These are phyloP conservation scores for Cheracebus regulus DNA, from an alignment of 2,797 vertebrate genomes.

Conservation along the genomic window DNA sequence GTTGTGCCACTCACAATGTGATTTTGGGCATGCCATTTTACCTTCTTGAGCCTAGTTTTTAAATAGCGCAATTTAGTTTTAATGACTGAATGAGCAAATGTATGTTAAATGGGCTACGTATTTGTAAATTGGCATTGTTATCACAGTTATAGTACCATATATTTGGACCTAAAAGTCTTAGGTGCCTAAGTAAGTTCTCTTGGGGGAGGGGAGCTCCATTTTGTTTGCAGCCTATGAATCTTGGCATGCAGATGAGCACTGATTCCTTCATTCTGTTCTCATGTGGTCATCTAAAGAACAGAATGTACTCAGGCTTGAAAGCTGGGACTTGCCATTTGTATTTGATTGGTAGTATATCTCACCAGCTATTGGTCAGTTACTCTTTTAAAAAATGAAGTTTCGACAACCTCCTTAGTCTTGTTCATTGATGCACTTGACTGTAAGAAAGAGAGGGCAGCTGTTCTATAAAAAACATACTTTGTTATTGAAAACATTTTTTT, in stretches of 20 bases:
- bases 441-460: not conserved
- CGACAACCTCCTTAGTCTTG: not conserved
- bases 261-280: not conserved
- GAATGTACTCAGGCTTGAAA: not conserved
- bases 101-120: not conserved
- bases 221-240: not conserved
- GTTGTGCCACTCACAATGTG: not conserved
- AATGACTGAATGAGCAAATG: not conserved
- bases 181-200: not conserved
- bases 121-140: not conserved
- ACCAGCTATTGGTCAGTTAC: not conserved
- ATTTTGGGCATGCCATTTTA: not conserved
- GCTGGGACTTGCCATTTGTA: not conserved
- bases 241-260: not conserved
- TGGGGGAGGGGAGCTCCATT: not conserved
- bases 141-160: not conserved
- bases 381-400: not conserved
- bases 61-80: not conserved
- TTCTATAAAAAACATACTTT: not conserved
- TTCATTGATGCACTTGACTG: not conserved
- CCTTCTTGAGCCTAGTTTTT: not conserved
- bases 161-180: not conserved
- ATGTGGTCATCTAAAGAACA: not conserved
- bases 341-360: not conserved
- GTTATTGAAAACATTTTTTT: not conserved